These are phyloP conservation scores for Drosophila aldrichi DNA, from an alignment of 2,888 invertebrate genomes.

Conservation along the genomic window DNA sequence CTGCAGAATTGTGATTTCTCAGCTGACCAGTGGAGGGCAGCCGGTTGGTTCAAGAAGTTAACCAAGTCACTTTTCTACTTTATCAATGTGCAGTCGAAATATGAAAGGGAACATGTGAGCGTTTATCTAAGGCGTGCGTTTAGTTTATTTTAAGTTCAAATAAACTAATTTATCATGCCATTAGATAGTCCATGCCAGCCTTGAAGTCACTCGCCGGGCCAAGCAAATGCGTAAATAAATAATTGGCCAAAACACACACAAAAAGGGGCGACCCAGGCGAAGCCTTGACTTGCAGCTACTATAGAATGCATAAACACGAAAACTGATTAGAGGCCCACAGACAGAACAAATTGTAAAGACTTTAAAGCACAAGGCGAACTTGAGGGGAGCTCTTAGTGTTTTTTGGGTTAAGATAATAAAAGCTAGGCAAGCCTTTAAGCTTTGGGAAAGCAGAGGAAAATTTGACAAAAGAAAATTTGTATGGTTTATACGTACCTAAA, in stretches of 20 bases:
- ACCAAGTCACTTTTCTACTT: constrained; percentile 75
- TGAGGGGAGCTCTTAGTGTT: neutral
- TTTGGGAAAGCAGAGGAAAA: neutral
- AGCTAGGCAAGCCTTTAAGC: constrained; percentile 1
- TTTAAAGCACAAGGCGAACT: neutral
- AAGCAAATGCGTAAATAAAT: constrained; percentile 53
- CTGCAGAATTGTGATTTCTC: constrained; percentile 17
- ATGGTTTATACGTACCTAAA: neutral
- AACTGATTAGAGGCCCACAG: constrained; percentile 34
- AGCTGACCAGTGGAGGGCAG: constrained; percentile 28
- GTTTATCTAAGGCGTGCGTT: constrained; percentile 30
- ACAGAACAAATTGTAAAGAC: neutral
- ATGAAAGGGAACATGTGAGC: constrained; percentile 63
- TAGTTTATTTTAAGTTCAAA: constrained; percentile 69
- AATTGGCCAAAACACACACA: constrained; percentile 56
- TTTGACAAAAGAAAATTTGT: too few relatives aligned
- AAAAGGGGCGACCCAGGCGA: constrained; percentile 44
- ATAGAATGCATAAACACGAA: constrained; percentile 40
- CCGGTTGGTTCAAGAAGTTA: constrained; percentile 65
- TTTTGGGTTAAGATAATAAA: constrained; percentile 1
- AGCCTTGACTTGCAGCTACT: constrained; percentile 47
- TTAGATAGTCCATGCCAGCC: constrained; percentile 70
- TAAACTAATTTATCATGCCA: constrained; percentile 75
- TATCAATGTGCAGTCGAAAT: constrained; percentile 72
- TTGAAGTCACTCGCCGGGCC: constrained; percentile 53